Evolutionary conservation across 2,888 invertebrate genomes (phyloP).

Genomic region (Brachylomia viminalis): DNA sequence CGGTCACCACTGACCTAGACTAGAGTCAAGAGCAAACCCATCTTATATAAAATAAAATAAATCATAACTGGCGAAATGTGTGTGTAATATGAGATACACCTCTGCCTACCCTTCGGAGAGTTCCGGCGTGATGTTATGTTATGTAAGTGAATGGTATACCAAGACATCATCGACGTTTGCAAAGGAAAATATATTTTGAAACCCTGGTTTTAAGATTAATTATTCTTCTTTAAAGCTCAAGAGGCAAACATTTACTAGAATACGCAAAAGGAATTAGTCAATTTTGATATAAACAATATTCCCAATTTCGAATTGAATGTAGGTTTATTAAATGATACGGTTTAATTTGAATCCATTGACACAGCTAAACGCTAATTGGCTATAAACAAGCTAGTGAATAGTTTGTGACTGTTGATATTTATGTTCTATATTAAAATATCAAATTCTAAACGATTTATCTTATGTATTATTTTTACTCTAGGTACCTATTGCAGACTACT

Average conservation of each 20-base stretch:
- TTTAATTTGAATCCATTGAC: not conserved
- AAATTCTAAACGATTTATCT: not conserved
- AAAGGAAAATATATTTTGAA: not conserved
- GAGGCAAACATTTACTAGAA: not conserved
- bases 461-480: too few relatives aligned
- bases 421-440: not conserved
- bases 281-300: not conserved
- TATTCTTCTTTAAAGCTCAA: not conserved
- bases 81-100: not conserved
- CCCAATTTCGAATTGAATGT: not conserved
- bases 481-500: not conserved
- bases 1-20: too few relatives aligned
- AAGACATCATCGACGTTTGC: not conserved
- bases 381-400: not conserved
- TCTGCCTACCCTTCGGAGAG: too few relatives aligned
- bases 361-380: constrained; percentile 5
- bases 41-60: too few relatives aligned
- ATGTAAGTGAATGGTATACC: not conserved
- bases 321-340: not conserved
- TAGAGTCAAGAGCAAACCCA: too few relatives aligned
- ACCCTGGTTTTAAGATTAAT: not conserved
- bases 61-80: not conserved
- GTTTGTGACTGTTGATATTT: not conserved
- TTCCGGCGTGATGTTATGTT: too few relatives aligned
- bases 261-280: not conserved